A percentile compares a stretch with the other conserved stretches of the same genome.
phyloP scores from a whole-genome alignment of 2,888 invertebrate species.

The Rhagonycha fulva region DNA sequence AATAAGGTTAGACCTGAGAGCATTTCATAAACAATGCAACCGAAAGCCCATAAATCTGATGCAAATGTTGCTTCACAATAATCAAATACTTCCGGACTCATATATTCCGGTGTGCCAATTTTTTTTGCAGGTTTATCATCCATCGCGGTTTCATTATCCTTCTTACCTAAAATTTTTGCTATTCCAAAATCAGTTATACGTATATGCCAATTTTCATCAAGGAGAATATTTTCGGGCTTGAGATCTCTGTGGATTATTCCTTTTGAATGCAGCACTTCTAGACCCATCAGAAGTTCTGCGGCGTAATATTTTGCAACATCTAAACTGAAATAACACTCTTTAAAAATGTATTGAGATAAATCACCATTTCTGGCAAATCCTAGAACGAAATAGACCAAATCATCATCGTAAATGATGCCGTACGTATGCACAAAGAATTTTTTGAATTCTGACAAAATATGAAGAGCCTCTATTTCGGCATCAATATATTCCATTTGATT shows the following conservation, averaged over 20 bases:
- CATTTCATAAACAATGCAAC: constrained; percentile 97
- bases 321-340: constrained; percentile 86
- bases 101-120: constrained; percentile 98
- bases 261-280: constrained; percentile 87
- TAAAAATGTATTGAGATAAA: constrained; percentile 87
- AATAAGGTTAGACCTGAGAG: constrained; percentile 92
- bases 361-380: constrained; percentile 95
- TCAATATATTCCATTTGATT: too few relatives aligned
- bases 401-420: too few relatives aligned
- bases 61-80: constrained; percentile 72
- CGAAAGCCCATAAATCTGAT: constrained; percentile 97
- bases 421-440: too few relatives aligned
- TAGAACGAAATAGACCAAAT: constrained; percentile 84
- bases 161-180: constrained; percentile 35
- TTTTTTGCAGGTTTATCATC: constrained; percentile 70
- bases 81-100: constrained; percentile 93
- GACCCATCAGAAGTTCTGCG: constrained; percentile 88
- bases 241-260: constrained; percentile 94
- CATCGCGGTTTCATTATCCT: constrained; percentile 43
- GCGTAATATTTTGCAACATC: constrained; percentile 92
- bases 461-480: too few relatives aligned
- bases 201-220: constrained; percentile 95
- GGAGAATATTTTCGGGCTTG: constrained; percentile 96
- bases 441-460: too few relatives aligned
- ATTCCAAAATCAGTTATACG: constrained; percentile 94